phyloP scores from a whole-genome alignment of 1,140 invertebrate genomes.

The Rhynchophorus ferrugineus region DNA sequence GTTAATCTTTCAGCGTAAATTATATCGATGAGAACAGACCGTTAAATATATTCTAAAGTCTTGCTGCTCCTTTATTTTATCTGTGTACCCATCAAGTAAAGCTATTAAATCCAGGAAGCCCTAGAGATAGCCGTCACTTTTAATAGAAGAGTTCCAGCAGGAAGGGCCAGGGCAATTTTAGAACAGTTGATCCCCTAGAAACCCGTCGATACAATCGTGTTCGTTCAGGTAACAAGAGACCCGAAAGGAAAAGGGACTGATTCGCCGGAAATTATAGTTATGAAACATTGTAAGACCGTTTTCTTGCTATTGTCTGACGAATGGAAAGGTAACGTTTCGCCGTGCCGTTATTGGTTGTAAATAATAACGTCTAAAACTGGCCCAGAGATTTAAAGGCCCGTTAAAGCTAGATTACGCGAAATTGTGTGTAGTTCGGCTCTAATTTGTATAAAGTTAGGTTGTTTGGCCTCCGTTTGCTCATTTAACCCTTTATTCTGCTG shows the following conservation, averaged over 20 bases:
- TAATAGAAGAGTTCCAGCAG: not conserved
- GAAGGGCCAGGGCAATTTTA: not conserved
- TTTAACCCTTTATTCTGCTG: too few species aligned
- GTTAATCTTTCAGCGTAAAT: too few species aligned
- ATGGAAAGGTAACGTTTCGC: not conserved
- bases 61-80: constrained; percentile 11
- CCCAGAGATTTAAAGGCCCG: too few species aligned
- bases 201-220: not conserved
- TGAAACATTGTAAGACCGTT: not conserved
- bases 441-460: too few species aligned
- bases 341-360: too few species aligned
- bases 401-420: too few species aligned
- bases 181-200: not conserved
- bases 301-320: not conserved
- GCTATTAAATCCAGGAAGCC: not conserved
- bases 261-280: not conserved
- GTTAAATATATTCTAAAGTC: too few species aligned
- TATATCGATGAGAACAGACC: too few species aligned
- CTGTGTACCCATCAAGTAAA: not conserved
- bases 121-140: not conserved
- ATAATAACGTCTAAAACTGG: too few species aligned
- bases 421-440: too few species aligned
- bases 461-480: too few species aligned
- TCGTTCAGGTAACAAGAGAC: not conserved
- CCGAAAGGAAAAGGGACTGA: not conserved